phyloP scores from a whole-genome alignment of 2,113 vertebrate species.

The Nestor notabilis region DNA sequence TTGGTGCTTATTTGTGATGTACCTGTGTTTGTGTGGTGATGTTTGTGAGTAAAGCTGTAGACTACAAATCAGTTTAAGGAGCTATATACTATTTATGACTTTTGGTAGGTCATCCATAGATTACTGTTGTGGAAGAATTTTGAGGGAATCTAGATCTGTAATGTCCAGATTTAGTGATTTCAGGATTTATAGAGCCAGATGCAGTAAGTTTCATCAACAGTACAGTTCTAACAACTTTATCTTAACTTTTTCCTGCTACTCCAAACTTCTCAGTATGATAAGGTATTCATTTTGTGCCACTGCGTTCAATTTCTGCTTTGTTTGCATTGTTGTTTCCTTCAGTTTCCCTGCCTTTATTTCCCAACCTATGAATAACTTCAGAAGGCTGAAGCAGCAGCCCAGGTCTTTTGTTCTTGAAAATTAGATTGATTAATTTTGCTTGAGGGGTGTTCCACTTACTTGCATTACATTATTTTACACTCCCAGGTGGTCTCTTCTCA shows the following conservation, averaged over 20 bases:
- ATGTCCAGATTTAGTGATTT: background rate
- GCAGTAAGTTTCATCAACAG: background rate
- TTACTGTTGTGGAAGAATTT: conserved; percentile 4
- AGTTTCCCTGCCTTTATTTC: background rate
- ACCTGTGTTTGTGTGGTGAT: conserved; percentile 14
- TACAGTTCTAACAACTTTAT: background rate
- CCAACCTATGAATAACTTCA: conserved; percentile 17
- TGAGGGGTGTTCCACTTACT: background rate
- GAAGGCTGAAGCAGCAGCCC: conserved; percentile 15
- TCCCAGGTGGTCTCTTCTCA: background rate
- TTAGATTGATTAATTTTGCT: background rate
- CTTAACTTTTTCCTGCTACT: background rate
- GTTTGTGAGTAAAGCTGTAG: conserved; percentile 46
- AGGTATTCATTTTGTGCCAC: background rate
- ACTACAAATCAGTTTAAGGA: conserved; percentile 37
- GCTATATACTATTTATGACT: background rate
- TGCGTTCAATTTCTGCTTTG: conserved; percentile 5
- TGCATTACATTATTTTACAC: background rate
- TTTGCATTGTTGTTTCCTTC: background rate
- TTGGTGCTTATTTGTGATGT: conserved; percentile 55
- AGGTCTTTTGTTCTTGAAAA: conserved; percentile 42
- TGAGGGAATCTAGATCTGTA: background rate
- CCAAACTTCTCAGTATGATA: background rate
- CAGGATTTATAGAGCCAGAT: background rate
- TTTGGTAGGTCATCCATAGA: conserved; percentile 6